These are phyloP conservation scores for Todiramphus chloris DNA, from an alignment of 2,113 vertebrate species.

Conservation along the genomic window DNA sequence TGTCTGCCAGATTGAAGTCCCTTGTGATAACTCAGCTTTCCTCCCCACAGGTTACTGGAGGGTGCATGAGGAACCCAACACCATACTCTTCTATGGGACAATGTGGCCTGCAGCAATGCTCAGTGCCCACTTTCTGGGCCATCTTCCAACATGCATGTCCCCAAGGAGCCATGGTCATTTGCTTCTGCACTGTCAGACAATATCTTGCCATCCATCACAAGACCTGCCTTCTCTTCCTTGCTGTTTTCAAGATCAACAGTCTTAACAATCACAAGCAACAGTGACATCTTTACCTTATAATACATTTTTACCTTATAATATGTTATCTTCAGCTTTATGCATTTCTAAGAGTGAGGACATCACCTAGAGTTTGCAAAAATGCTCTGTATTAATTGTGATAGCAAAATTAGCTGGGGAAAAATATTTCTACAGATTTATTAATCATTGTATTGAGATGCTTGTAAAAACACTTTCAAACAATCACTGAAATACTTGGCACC, in stretches of 20 bases:
- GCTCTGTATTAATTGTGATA: neutral
- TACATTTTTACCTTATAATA: neutral
- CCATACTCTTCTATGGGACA: rapidly evolving
- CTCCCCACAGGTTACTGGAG: neutral
- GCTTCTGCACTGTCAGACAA: neutral
- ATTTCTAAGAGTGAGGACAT: neutral
- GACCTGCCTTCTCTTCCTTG: neutral
- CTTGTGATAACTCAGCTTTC: neutral
- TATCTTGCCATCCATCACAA: neutral
- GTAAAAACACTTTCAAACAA: neutral
- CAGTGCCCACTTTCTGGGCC: neutral
- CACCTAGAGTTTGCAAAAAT: neutral
- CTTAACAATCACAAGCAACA: neutral
- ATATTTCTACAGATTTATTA: neutral
- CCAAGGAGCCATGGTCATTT: rapidly evolving
- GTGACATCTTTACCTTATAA: neutral
- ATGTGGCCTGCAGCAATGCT: neutral
- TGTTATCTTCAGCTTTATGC: neutral
- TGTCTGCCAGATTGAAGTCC: neutral
- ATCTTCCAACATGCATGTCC: rapidly evolving
- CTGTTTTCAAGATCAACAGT: neutral
- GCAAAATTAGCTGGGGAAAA: neutral
- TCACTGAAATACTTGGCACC: neutral
- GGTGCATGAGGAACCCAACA: neutral
- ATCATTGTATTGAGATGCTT: neutral